Evolutionary conservation across 2,888 invertebrate species (phyloP).

Genomic region (Odiellus spinosus): DNA sequence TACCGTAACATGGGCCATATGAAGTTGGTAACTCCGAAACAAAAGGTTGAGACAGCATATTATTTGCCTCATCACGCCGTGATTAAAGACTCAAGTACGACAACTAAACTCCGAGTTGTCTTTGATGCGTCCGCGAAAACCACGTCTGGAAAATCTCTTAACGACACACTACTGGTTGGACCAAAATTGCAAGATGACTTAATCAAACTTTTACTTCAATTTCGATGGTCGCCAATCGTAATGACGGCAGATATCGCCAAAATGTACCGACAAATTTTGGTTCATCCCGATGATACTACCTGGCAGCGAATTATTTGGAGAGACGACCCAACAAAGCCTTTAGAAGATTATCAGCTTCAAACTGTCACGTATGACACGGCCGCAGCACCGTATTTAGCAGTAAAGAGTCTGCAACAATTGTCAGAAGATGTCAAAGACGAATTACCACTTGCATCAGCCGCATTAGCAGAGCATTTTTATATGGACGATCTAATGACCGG

Average conservation of each 20-base stretch:
- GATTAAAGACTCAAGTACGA: background rate
- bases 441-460: constrained; percentile 12
- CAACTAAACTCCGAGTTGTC: background rate
- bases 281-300: constrained; percentile 11
- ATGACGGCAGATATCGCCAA: constrained; percentile 28
- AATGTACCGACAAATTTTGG: constrained; percentile 26
- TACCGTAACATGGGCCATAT: background rate
- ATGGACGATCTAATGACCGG: constrained; percentile 21
- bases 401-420: constrained; percentile 19
- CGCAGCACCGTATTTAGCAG: constrained; percentile 23
- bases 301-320: constrained; percentile 28
- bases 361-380: constrained; percentile 26
- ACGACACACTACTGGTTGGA: constrained; percentile 24
- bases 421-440: constrained; percentile 14
- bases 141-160: constrained; percentile 21
- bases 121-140: constrained; percentile 4
- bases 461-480: constrained; percentile 21
- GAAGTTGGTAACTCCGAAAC: background rate
- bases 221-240: constrained; percentile 21
- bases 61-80: constrained; percentile 2
- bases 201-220: constrained; percentile 22
- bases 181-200: constrained; percentile 26
- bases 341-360: constrained; percentile 15
- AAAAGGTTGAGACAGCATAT: too few species aligned
- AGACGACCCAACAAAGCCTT: constrained; percentile 14